Evolutionary conservation across 2,113 vertebrate genomes (phyloP).

Genomic region (Apodemus speciosus): DNA sequence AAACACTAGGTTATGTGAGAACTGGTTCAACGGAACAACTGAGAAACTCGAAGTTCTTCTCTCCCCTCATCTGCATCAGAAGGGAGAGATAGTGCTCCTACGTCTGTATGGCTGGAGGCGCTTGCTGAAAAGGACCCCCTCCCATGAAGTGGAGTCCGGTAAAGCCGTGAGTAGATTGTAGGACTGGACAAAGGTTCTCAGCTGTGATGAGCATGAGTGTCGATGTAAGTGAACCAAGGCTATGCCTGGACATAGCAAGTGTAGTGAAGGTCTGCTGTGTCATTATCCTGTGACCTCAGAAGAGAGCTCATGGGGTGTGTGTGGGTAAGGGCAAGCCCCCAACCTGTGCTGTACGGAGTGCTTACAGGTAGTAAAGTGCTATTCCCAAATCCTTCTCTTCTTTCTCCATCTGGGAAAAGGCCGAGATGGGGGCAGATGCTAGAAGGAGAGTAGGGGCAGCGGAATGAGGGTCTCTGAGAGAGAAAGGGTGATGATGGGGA

Average conservation of each 20-base stretch:
- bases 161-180: not conserved
- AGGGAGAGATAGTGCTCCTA: not conserved
- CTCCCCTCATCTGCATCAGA: not conserved
- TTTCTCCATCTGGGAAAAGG: not conserved
- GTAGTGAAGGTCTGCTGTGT: not conserved
- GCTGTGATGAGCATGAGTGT: too few species aligned
- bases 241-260: not conserved
- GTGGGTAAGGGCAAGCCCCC: not conserved
- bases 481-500: not conserved
- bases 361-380: rapidly evolving
- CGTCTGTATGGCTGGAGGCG: not conserved
- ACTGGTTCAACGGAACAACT: not conserved
- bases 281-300: not conserved
- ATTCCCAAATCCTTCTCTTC: not conserved
- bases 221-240: not conserved
- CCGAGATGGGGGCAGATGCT: not conserved
- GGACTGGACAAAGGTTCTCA: not conserved
- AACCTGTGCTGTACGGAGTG: not conserved
- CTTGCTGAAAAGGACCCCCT: not conserved
- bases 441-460: not conserved
- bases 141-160: not conserved
- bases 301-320: not conserved
- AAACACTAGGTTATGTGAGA: not conserved
- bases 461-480: not conserved
- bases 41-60: not conserved